Evolutionary conservation across 2,113 vertebrate genomes (phyloP).

Genomic region (Hydrolagus affinis): DNA sequence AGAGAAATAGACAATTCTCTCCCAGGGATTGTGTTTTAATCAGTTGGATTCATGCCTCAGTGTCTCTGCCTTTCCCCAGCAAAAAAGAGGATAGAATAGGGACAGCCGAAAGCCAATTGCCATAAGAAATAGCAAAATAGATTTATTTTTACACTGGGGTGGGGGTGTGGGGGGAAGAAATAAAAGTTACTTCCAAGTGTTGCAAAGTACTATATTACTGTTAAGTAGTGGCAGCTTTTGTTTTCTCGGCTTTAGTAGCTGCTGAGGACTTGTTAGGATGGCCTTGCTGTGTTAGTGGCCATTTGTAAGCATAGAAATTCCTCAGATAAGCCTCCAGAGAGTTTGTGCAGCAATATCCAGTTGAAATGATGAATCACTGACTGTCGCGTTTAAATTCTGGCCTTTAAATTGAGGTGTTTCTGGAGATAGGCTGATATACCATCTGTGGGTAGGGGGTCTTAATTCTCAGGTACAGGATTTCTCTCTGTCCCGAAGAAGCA

Average conservation of each 20-base stretch:
- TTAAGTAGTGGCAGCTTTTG: background rate
- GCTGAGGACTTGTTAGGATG: constrained; percentile 24
- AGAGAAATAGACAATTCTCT: background rate
- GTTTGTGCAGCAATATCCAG: background rate
- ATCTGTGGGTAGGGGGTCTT: background rate
- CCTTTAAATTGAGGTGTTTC: constrained; percentile 7
- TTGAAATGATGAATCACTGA: constrained; percentile 10
- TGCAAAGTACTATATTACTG: background rate
- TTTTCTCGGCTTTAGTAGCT: background rate
- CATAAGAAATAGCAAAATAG: no score
- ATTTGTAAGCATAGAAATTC: constrained; percentile 24
- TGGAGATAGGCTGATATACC: background rate
- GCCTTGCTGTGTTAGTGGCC: constrained; percentile 3
- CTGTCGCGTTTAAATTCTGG: constrained; percentile 21
- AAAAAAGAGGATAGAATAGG: no score
- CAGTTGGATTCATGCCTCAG: background rate
- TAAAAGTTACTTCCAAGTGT: background rate
- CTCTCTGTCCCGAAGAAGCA: background rate
- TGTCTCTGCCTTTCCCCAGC: background rate
- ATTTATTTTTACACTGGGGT: background rate
- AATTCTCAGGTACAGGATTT: background rate
- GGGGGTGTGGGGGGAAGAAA: background rate
- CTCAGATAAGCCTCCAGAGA: constrained; percentile 1
- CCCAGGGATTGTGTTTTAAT: background rate
- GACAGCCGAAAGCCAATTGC: background rate